phyloP scores from a whole-genome alignment of 2,888 invertebrate genomes.

The Parelbella ahira region DNA sequence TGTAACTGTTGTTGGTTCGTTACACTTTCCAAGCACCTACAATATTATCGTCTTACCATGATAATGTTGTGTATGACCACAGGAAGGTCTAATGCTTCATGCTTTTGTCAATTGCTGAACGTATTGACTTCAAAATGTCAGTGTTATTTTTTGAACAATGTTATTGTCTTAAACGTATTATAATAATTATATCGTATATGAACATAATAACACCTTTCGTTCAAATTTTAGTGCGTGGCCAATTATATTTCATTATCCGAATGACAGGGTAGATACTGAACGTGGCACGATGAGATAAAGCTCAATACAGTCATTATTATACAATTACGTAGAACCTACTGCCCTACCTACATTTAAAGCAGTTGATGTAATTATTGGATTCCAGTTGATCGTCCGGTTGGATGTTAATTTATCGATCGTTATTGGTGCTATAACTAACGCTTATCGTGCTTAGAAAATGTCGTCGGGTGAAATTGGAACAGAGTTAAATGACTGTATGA shows the following conservation, averaged over 20 bases:
- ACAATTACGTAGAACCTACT: slow-evolving; percentile 14
- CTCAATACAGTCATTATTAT: slow-evolving; percentile 16
- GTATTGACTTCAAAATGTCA: not conserved
- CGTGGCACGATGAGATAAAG: slow-evolving; percentile 2
- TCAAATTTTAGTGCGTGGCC: not conserved
- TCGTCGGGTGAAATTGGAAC: slow-evolving; percentile 53
- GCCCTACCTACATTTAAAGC: slow-evolving; percentile 15
- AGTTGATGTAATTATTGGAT: slow-evolving; percentile 14
- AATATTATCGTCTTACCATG: slow-evolving; percentile 19
- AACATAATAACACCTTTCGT: too few species aligned
- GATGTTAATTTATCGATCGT: slow-evolving; percentile 17
- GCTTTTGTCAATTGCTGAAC: too few species aligned
- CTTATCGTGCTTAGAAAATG: slow-evolving; percentile 44
- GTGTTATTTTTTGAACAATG: too few species aligned
- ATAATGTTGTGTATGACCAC: slow-evolving; percentile 8
- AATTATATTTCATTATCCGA: not conserved
- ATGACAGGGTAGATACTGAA: not conserved
- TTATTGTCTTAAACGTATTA: too few species aligned
- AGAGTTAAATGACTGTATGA: slow-evolving; percentile 51
- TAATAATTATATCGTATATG: too few species aligned
- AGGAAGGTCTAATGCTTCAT: slow-evolving; percentile 10
- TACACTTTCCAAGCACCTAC: slow-evolving; percentile 33
- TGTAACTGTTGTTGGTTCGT: slow-evolving; percentile 40
- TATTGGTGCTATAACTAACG: slow-evolving; percentile 30
- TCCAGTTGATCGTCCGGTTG: slow-evolving; percentile 23